Evolutionary conservation across 1,140 invertebrate genomes (phyloP).

Genomic region (Ceratosolen solmsi): DNA sequence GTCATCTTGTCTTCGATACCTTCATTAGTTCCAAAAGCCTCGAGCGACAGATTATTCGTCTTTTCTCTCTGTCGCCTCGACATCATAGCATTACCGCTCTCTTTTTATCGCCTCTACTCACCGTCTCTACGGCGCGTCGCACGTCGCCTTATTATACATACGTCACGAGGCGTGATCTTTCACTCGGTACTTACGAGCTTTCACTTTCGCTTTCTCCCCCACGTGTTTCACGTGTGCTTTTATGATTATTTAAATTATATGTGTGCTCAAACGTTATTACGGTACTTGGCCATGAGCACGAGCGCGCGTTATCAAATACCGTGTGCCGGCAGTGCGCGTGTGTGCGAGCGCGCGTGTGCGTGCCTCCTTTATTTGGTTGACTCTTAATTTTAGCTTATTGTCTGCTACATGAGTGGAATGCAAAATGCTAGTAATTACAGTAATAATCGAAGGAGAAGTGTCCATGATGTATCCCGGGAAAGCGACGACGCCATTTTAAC

Average conservation of each 20-base stretch:
- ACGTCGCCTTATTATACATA: slow-evolving; percentile 17
- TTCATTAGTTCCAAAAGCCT: neutral
- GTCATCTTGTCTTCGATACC: neutral
- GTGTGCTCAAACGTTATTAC: slow-evolving; percentile 44
- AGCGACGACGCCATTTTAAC: neutral
- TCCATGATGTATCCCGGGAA: slow-evolving; percentile 18
- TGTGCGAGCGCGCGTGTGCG: neutral
- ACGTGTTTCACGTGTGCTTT: slow-evolving; percentile 29
- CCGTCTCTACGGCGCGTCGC: neutral
- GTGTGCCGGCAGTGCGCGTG: neutral
- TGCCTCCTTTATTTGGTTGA: slow-evolving; percentile 23
- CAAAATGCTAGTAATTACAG: slow-evolving; percentile 22
- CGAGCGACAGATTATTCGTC: too few relatives aligned
- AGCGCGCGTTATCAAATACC: slow-evolving; percentile 26
- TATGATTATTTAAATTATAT: slow-evolving; percentile 42
- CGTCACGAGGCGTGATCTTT: slow-evolving; percentile 18
- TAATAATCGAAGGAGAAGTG: slow-evolving; percentile 24
- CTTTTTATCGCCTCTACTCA: slow-evolving; percentile 27
- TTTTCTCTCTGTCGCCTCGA: neutral
- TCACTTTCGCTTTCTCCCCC: slow-evolving; percentile 35
- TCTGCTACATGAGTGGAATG: neutral
- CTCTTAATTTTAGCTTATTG: slow-evolving; percentile 32
- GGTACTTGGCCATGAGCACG: neutral
- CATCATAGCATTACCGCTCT: neutral
- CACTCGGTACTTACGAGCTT: slow-evolving; percentile 27